A percentile compares a stretch with the other conserved stretches of the same genome.
Conservation (phyloP, 2,113 vertebrate genomes). For the Hippopotamus amphibius region DNA sequence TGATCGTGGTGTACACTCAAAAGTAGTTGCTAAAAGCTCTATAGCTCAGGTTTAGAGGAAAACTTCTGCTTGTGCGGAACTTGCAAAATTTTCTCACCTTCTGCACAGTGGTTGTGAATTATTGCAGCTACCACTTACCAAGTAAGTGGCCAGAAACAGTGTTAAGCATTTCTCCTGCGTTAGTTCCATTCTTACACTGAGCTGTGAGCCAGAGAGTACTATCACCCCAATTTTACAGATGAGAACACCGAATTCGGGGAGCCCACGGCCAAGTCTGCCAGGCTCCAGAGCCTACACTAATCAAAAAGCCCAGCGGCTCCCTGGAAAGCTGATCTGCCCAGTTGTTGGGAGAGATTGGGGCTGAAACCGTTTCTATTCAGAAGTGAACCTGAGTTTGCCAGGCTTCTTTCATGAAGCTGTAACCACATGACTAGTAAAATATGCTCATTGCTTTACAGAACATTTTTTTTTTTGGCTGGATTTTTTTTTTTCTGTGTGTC, state of each 20-base stretch:
- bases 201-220: not conserved
- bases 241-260: not conserved
- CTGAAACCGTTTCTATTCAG: not conserved
- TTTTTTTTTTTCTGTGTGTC: not conserved
- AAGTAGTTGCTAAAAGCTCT: not conserved
- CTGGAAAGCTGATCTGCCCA: not conserved
- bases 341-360: not conserved
- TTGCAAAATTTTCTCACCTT: not conserved
- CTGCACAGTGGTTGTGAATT: not conserved
- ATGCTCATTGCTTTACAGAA: not conserved
- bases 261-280: not conserved
- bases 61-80: not conserved
- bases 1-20: not conserved
- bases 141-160: not conserved
- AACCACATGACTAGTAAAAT: not conserved
- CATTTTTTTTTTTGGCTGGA: not conserved
- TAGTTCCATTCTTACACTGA: not conserved
- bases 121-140: not conserved
- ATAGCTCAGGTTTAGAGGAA: not conserved
- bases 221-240: not conserved
- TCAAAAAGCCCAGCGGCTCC: not conserved
- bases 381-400: not conserved
- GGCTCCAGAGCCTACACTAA: accelerated
- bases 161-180: not conserved
- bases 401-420: not conserved